A percentile compares a stretch with the other conserved stretches of the same genome.
phyloP scores from a whole-genome alignment of 2,888 invertebrate species.

The Cataglyphis albicans region DNA sequence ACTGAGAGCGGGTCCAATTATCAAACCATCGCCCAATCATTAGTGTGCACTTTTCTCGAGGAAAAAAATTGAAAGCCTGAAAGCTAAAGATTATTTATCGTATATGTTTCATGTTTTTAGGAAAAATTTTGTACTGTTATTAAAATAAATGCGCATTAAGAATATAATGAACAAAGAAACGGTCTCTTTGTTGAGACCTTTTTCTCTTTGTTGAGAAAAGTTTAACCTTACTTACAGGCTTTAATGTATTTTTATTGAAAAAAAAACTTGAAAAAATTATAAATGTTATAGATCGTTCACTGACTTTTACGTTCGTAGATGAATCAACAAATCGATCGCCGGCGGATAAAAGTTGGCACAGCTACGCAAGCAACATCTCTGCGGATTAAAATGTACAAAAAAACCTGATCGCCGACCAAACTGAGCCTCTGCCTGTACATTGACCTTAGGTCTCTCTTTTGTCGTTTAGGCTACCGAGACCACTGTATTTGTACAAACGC shows the following conservation, averaged over 20 bases:
- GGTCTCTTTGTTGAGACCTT: neutral
- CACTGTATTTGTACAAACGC: neutral
- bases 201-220: neutral
- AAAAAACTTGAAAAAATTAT: neutral
- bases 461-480: slow-evolving; percentile 31
- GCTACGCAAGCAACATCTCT: slow-evolving; percentile 78
- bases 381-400: slow-evolving; percentile 68
- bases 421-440: slow-evolving; percentile 30
- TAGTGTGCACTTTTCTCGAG: slow-evolving; percentile 8
- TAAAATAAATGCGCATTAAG: neutral
- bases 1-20: slow-evolving; percentile 22
- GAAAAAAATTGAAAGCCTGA: neutral
- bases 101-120: neutral
- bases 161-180: neutral
- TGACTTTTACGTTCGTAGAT: slow-evolving; percentile 19
- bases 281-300: neutral
- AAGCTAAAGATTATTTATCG: slow-evolving; percentile 2
- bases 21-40: slow-evolving; percentile 14
- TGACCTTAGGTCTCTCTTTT: slow-evolving; percentile 35
- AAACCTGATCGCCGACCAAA: slow-evolving; percentile 60
- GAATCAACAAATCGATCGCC: slow-evolving; percentile 62
- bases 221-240: neutral
- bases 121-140: too few species aligned
- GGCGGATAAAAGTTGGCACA: slow-evolving; percentile 77
- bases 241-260: neutral